A percentile compares a stretch with the other conserved stretches of the same genome.
Evolutionary conservation across 64 coral and sea anemone species (phyloP).

Genomic region (Orbicella faveolata): DNA sequence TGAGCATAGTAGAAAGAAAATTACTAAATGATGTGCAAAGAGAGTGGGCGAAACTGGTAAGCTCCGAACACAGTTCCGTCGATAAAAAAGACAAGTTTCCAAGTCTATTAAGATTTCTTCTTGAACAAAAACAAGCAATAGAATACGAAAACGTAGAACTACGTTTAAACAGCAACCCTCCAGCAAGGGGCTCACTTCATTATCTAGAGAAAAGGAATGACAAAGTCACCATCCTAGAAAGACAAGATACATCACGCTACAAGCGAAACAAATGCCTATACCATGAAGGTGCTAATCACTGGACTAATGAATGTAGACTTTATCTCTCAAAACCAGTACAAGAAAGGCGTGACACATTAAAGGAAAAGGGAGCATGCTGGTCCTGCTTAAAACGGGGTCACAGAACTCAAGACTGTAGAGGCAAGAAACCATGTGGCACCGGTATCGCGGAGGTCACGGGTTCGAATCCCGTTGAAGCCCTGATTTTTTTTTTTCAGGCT

Average conservation of each 20-base stretch:
- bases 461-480: no score
- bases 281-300: background rate
- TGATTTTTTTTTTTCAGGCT: no score
- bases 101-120: constrained; percentile 32
- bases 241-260: no score
- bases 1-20: constrained; percentile 31
- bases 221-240: no score
- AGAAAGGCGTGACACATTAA: background rate
- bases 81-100: constrained; percentile 45
- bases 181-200: background rate
- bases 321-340: constrained; percentile 37
- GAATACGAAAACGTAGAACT: constrained; percentile 49
- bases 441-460: no score
- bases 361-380: constrained; percentile 34
- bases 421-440: constrained; percentile 39
- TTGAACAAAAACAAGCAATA: background rate
- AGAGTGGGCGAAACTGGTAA: constrained; percentile 21
- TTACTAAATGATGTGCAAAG: background rate
- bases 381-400: constrained; percentile 10
- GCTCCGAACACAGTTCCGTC: background rate
- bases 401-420: background rate
- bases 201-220: no score
- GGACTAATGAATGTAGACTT: constrained; percentile 40
- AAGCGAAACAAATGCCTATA: no score
- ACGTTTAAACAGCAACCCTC: background rate